Percentiles rank a stretch among this genome's conserved stretches.
These are phyloP conservation scores for Cynopterus brachyotis DNA, from an alignment of 2,113 vertebrate genomes.

Conservation along the genomic window DNA sequence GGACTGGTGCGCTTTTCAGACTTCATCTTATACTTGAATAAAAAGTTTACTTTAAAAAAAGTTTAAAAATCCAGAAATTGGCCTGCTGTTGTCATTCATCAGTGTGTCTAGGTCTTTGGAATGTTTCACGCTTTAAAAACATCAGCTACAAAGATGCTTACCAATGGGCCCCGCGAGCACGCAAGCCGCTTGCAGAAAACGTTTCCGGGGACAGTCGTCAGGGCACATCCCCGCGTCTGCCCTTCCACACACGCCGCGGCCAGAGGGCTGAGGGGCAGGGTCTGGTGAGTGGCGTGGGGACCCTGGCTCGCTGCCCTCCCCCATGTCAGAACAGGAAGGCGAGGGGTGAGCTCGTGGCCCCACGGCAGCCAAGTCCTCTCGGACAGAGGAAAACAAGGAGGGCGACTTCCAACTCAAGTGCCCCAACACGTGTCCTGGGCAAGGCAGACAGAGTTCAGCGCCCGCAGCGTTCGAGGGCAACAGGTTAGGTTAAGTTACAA, in stretches of 20 bases:
- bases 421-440: fast-evolving
- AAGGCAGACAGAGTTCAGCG: background rate
- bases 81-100: background rate
- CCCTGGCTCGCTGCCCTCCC: background rate
- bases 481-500: fast-evolving
- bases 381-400: background rate
- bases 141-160: background rate
- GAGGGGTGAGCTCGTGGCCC: fast-evolving
- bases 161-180: fast-evolving
- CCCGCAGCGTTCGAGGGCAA: fast-evolving
- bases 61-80: background rate
- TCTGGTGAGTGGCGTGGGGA: fast-evolving
- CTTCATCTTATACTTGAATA: background rate
- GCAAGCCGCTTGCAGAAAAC: fast-evolving
- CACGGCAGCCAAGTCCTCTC: fast-evolving
- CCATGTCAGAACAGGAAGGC: background rate
- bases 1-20: background rate
- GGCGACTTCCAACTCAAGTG: background rate
- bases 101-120: background rate
- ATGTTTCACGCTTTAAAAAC: background rate
- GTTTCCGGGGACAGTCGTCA: fast-evolving
- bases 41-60: background rate
- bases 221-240: fast-evolving
- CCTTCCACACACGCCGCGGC: fast-evolving
- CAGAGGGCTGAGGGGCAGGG: background rate